Percentiles rank a stretch among this genome's conserved stretches.
Evolutionary conservation across 2,113 vertebrate genomes (phyloP).

Genomic region (Pycnonotus jocosus): DNA sequence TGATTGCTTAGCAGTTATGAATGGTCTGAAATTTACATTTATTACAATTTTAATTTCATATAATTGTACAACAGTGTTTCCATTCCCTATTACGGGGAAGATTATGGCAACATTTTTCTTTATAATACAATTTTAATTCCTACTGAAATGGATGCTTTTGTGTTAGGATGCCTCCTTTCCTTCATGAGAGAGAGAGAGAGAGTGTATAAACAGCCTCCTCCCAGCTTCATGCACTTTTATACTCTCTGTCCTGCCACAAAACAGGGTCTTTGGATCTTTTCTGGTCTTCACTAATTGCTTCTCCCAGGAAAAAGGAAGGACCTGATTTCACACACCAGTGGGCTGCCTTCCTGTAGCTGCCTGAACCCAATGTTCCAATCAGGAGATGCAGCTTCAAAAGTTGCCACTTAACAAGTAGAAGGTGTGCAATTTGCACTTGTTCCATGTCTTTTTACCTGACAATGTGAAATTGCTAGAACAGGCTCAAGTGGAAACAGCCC

Average conservation of each 20-base stretch:
- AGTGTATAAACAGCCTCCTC: not conserved
- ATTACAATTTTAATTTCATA: not conserved
- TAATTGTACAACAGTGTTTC: not conserved
- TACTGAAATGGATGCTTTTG: not conserved
- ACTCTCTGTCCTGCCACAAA: not conserved
- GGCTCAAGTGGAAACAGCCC: not conserved
- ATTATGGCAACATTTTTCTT: not conserved
- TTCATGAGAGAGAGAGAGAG: fast-evolving
- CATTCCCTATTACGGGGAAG: not conserved
- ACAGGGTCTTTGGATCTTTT: not conserved
- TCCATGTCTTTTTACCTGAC: not conserved
- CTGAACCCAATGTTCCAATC: not conserved
- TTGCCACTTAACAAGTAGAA: not conserved
- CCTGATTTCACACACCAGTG: not conserved
- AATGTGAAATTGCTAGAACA: not conserved
- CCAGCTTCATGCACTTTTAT: not conserved
- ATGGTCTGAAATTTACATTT: not conserved
- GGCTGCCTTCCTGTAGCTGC: not conserved
- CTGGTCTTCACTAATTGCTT: not conserved
- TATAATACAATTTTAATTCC: not conserved
- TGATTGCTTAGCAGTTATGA: not conserved
- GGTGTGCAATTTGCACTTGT: not conserved
- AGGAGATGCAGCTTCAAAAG: not conserved
- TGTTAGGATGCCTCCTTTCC: not conserved
- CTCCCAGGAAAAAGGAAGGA: not conserved